Conservation (phyloP, 2,888 invertebrate genomes). For the Eucera pruinosa region DNA sequence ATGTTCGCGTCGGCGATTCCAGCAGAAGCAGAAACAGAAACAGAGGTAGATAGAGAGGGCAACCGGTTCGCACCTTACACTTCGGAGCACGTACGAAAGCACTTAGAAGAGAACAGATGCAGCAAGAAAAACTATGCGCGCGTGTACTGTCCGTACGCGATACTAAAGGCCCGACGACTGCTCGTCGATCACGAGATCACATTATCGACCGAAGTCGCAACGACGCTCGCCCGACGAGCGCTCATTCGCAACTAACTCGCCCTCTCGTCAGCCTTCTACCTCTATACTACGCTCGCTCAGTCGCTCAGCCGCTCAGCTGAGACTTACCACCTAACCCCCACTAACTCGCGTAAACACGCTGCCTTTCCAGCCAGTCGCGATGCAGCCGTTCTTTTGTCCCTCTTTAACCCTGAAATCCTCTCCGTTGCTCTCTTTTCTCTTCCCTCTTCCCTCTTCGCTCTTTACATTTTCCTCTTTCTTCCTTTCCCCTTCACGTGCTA, state of each 20-base stretch:
- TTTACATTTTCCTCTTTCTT: neutral
- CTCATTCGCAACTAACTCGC: slow-evolving; percentile 83
- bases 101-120: neutral
- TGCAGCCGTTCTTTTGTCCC: slow-evolving; percentile 46
- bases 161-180: slow-evolving; percentile 69
- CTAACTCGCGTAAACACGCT: slow-evolving; percentile 70
- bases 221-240: slow-evolving; percentile 84
- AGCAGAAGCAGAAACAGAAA: too few species aligned
- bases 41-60: too few species aligned
- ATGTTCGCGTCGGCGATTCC: neutral
- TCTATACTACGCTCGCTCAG: slow-evolving; percentile 86
- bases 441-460: slow-evolving; percentile 28
- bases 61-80: too few species aligned
- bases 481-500: too few species aligned
- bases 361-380: slow-evolving; percentile 66
- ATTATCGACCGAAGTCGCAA: slow-evolving; percentile 73
- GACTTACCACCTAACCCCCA: slow-evolving; percentile 80
- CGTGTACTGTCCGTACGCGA: neutral
- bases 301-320: too few species aligned
- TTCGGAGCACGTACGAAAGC: neutral
- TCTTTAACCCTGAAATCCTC: slow-evolving; percentile 47
- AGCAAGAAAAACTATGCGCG: neutral
- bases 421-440: slow-evolving; percentile 33
- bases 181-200: slow-evolving; percentile 78
- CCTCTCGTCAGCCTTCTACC: slow-evolving; percentile 83